These are phyloP conservation scores for Procambarus clarkii DNA, from an alignment of 1,140 invertebrate genomes.

Conservation along the genomic window DNA sequence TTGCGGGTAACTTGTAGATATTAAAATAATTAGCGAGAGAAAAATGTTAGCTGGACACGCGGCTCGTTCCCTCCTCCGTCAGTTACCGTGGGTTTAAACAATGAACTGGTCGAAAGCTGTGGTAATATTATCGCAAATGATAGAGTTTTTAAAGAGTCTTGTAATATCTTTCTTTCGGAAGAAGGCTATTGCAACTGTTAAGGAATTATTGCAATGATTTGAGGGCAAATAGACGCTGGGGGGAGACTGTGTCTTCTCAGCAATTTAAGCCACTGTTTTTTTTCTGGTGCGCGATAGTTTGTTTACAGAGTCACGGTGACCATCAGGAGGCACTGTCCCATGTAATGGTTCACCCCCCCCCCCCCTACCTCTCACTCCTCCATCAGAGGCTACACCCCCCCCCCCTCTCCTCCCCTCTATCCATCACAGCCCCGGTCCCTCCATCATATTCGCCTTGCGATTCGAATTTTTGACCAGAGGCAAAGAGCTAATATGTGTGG, in stretches of 20 bases:
- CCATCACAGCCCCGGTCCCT: neutral
- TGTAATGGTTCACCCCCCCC: neutral
- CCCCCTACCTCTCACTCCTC: neutral
- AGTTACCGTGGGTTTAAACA: neutral
- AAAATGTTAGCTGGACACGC: neutral
- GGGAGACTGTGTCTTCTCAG: neutral
- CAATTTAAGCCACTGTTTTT: neutral
- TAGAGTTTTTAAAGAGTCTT: neutral
- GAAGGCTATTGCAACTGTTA: neutral
- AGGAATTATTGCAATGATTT: neutral
- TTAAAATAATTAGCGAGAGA: slow-evolving; percentile 2
- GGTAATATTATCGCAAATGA: neutral
- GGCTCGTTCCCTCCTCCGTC: neutral
- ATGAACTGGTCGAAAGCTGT: neutral
- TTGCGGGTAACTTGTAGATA: slow-evolving; percentile 2
- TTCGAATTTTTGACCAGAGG: too few relatives aligned
- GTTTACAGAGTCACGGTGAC: neutral
- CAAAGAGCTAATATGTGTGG: too few relatives aligned
- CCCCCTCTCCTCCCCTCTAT: neutral
- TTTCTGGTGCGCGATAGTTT: neutral
- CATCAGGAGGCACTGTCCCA: neutral
- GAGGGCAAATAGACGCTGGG: neutral
- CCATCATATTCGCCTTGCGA: too few relatives aligned
- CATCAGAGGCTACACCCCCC: neutral
- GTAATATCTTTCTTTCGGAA: neutral